Evolutionary conservation across 2,113 vertebrate genomes (phyloP).

Genomic region (Podiceps cristatus): DNA sequence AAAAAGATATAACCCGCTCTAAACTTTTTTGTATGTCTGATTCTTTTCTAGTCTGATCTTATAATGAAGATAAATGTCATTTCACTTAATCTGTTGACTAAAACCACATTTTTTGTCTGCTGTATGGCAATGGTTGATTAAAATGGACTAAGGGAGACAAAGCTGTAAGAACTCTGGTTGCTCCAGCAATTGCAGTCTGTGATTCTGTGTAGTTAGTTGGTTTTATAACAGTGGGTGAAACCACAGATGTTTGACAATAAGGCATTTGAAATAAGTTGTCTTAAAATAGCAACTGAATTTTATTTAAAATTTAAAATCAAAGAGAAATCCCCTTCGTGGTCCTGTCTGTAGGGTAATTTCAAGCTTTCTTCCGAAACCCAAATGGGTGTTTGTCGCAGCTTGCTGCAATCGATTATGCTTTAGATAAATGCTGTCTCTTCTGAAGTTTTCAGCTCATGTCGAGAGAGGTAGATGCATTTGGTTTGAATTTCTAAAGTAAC

Average conservation of each 20-base stretch:
- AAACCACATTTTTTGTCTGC: background rate
- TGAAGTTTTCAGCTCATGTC: background rate
- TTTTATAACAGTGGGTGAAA: background rate
- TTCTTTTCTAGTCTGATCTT: background rate
- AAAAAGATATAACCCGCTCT: background rate
- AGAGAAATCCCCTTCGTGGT: background rate
- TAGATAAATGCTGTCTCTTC: background rate
- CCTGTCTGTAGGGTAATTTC: background rate
- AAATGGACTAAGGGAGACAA: background rate
- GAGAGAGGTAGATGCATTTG: background rate
- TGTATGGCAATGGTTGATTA: background rate
- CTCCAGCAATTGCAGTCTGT: background rate
- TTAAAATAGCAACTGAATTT: background rate
- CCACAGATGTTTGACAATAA: background rate
- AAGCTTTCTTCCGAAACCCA: background rate
- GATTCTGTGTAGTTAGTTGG: background rate
- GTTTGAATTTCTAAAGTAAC: background rate
- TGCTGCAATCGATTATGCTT: background rate
- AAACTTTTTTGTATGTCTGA: background rate
- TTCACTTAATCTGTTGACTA: background rate
- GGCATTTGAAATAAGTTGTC: background rate
- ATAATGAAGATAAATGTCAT: background rate
- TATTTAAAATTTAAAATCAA: background rate
- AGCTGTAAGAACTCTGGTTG: background rate
- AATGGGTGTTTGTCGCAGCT: background rate